These are phyloP conservation scores for Hydrozoanthus tunicans DNA, from an alignment of 64 coral and sea anemone species.

Conservation along the genomic window DNA sequence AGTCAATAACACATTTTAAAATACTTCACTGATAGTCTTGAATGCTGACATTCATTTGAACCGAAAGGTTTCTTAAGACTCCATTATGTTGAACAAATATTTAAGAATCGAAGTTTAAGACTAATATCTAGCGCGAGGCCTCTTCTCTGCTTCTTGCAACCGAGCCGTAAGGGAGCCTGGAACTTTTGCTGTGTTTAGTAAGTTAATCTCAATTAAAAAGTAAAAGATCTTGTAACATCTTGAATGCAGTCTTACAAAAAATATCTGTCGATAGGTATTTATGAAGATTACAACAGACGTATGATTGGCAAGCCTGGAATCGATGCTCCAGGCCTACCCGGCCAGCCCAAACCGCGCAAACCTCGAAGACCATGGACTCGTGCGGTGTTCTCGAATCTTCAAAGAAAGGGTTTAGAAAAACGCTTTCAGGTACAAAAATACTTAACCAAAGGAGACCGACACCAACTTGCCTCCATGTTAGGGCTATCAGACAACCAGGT, in stretches of 20 bases:
- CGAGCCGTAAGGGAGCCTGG: too few relatives aligned
- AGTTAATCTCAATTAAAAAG: background rate
- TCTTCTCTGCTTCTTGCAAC: too few relatives aligned
- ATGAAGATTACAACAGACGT: slow-evolving; percentile 12
- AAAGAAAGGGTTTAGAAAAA: slow-evolving; percentile 47
- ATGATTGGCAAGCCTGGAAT: slow-evolving; percentile 11
- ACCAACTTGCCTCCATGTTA: slow-evolving; percentile 20
- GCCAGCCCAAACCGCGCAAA: slow-evolving; percentile 38
- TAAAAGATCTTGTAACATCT: background rate
- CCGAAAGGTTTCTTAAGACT: too few relatives aligned
- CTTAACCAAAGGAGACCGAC: slow-evolving; percentile 34
- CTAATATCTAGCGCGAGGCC: too few relatives aligned
- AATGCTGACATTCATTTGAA: too few relatives aligned
- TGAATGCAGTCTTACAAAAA: background rate
- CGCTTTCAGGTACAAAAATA: slow-evolving; percentile 45
- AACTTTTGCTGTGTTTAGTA: background rate
- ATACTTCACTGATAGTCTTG: too few relatives aligned
- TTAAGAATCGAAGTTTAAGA: too few relatives aligned
- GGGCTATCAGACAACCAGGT: slow-evolving; percentile 44
- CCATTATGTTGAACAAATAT: too few relatives aligned
- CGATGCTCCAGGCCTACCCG: slow-evolving; percentile 11
- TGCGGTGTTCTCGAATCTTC: slow-evolving; percentile 43
- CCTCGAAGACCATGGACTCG: slow-evolving; percentile 37
- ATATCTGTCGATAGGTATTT: slow-evolving; percentile 4
- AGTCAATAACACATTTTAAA: too few relatives aligned